Base-by-base conservation (phyloP, 2,888 invertebrate genomes). In the Xylophagus ater region DNA sequence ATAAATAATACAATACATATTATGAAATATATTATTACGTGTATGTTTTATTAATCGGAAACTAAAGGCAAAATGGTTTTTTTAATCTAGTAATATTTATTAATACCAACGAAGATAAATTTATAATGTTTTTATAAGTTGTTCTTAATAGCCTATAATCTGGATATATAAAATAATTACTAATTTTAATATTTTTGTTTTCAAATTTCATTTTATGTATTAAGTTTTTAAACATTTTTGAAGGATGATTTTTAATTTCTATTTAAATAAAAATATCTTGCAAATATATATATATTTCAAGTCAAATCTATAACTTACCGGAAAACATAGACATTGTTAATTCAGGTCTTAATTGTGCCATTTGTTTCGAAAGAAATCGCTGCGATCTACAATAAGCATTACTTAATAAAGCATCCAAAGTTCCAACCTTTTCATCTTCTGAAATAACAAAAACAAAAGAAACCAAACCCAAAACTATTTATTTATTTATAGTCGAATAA, bases 251-350 rank as follows among this genome's bases (percentile, higher is more conserved):
- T n/a, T n/a, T n/a, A n/a, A n/a, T n/a, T n/a, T n/a, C n/a, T n/a
- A n/a, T n/a, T n/a, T n/a, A n/a, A n/a, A n/a, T n/a, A n/a, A n/a
- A n/a, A n/a, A n/a, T n/a, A n/a, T n/a, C n/a, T n/a, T n/a, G n/a
- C n/a, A n/a, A n/a, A n/a, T n/a, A n/a, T 23, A 15, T 21, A 13
- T 19, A 24, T 18, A 25, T 6, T 17, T 25, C 4, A 20, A 14
- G 4, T 6, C 8, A 10, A 37, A 18, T 24, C 13, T 14, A 20
- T 9, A 28, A 59, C 65, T 68, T 65, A 93, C 94, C 96, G 58
- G 96, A 96, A 69, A 98, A 96, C 79, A 98, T 93, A 0, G 96
- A 93, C 93, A 98, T 96, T 18, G 98, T 97, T 26, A 98, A 74
- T 59, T 97, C 96, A 0, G 97, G 94, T 58, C 97, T 94, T 17